Evolutionary conservation across 2,888 invertebrate species (phyloP).

Genomic region (Drosophila picticornis): DNA sequence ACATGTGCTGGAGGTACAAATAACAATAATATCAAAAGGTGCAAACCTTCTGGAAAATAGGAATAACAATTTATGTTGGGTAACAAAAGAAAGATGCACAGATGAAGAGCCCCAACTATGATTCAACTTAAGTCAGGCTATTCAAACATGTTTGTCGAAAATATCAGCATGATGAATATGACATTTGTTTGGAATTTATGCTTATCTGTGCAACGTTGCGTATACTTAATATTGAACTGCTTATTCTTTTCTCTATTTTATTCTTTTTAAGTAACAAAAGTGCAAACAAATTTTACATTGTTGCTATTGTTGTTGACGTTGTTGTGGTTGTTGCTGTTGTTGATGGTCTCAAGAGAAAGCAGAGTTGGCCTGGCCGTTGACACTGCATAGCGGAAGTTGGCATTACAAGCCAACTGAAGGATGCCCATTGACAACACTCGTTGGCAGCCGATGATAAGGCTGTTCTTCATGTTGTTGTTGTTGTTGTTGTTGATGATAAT

Average conservation of each 20-base stretch:
- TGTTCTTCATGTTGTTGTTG: constrained; percentile 28
- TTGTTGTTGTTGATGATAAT: constrained; percentile 48
- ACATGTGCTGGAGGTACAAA: neutral
- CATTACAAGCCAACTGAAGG: constrained; percentile 29
- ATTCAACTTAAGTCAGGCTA: neutral
- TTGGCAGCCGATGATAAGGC: constrained; percentile 30
- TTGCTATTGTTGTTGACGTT: neutral
- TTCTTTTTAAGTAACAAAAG: neutral
- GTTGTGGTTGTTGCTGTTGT: neutral
- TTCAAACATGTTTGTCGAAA: neutral
- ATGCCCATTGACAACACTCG: constrained; percentile 28
- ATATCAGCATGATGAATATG: neutral
- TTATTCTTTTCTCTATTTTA: neutral
- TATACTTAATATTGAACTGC: neutral
- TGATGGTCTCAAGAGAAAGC: constrained; percentile 17
- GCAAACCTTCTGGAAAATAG: neutral
- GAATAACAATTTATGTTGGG: neutral
- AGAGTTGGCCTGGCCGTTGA: constrained; percentile 18
- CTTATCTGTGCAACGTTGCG: neutral
- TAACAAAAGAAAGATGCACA: neutral
- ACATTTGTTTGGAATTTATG: neutral
- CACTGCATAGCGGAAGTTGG: constrained; percentile 60
- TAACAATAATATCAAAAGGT: neutral
- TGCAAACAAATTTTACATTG: neutral
- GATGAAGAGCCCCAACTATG: neutral